A percentile compares a stretch with the other conserved stretches of the same genome.
Evolutionary conservation across 1,140 invertebrate species (phyloP).

Genomic region (Spodoptera litura): DNA sequence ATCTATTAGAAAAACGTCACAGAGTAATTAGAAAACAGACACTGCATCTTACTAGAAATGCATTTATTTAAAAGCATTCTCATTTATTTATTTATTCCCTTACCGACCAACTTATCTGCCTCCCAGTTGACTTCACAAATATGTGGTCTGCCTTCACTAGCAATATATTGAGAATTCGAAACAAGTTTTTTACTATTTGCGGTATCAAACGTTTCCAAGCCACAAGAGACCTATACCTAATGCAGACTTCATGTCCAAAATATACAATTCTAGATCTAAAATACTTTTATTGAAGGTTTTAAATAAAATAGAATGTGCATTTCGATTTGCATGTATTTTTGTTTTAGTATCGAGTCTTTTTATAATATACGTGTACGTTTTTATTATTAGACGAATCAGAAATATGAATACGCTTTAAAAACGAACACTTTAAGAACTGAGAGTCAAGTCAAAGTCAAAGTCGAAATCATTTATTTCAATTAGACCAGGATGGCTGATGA

Average conservation of each 20-base stretch:
- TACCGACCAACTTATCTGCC: constrained; percentile 34
- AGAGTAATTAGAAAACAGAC: no score
- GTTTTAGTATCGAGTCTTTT: no score
- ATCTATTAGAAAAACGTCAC: no score
- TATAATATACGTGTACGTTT: no score
- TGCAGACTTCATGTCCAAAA: constrained; percentile 41
- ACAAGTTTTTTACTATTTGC: constrained; percentile 40
- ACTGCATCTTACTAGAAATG: neutral
- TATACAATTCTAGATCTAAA: constrained; percentile 30
- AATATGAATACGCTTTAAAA: no score
- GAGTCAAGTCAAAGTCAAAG: no score
- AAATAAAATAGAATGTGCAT: neutral
- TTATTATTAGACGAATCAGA: no score
- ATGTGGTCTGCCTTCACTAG: constrained; percentile 14
- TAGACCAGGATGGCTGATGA: no score
- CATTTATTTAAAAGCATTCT: constrained; percentile 40
- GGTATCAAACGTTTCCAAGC: constrained; percentile 34
- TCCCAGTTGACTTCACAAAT: constrained; percentile 46
- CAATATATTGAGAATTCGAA: constrained; percentile 45
- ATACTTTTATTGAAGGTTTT: constrained; percentile 36
- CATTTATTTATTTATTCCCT: constrained; percentile 41
- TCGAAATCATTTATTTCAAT: no score
- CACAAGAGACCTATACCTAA: constrained; percentile 43
- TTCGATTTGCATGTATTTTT: neutral
- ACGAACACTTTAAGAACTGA: no score